phyloP scores from a whole-genome alignment of 2,888 invertebrate genomes.

The Calameuta pallipes region DNA sequence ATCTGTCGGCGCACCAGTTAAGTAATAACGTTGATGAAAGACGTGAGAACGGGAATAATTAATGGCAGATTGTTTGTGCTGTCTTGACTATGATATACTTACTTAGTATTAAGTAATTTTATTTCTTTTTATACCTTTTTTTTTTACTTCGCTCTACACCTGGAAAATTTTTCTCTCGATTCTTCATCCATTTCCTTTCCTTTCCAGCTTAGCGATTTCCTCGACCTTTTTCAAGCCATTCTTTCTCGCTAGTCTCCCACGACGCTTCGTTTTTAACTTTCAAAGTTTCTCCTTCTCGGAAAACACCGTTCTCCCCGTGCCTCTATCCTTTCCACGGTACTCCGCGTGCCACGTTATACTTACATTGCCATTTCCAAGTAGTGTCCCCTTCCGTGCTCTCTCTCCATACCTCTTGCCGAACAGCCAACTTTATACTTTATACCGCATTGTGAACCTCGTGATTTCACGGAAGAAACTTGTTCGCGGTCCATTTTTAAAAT shows the following conservation, averaged over 20 bases:
- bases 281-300: conserved; percentile 53
- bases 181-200: conserved; percentile 26
- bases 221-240: conserved; percentile 12
- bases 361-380: conserved; percentile 1
- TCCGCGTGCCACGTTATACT: conserved; percentile 1
- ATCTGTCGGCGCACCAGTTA: neutral
- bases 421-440: conserved; percentile 46
- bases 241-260: conserved; percentile 3
- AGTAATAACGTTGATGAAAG: neutral
- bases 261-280: conserved; percentile 49
- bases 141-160: neutral
- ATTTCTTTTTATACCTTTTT: neutral
- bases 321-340: conserved; percentile 12
- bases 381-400: neutral
- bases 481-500: neutral
- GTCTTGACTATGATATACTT: neutral
- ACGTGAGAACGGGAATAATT: neutral
- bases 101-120: neutral
- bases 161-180: conserved; percentile 15
- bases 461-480: conserved; percentile 39
- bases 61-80: neutral
- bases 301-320: conserved; percentile 24
- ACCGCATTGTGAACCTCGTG: conserved; percentile 52
- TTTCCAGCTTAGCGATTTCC: conserved; percentile 9
- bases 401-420: neutral